Base-by-base conservation (phyloP, 1,140 invertebrate species). In the Drosophila santomea region DNA sequence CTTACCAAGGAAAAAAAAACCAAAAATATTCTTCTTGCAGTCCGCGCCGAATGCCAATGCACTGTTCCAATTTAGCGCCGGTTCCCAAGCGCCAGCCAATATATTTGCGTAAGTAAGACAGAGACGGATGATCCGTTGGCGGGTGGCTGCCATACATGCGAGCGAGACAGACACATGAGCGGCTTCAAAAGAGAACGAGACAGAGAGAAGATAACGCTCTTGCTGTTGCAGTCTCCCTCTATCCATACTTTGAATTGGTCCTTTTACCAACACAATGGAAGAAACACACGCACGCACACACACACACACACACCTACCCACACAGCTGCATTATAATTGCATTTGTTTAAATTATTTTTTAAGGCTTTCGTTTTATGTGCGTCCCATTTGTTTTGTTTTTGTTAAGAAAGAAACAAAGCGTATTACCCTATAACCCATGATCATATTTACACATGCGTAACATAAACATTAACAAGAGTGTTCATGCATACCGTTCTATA, bases 21-120 rank as follows among this genome's bases (percentile, higher is more conserved):
- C 41, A 66, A 67, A 76, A 77, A 88, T 84, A 32, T 88, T 55
- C 39, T 84, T 80, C 38, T 89, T 89, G 48, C 84, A 89, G 84
- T 80, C 84, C 48, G 72, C 80, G 23, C 59, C 82, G 80, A 86
- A 79, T 71, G 55, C 74, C 51, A 68, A 68, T 44, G 68, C 77
- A 66, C 84, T 74, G 74, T 89, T 90, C 63, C 84, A 90, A 89
- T 89, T 89, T 80, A 63, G 76, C 48, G 78, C 78, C 71, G 77
- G 69, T 63, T 62, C 80, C 38, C 44, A 77, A 59, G 80, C 85
- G 64, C 57, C 80, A 47, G 58, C 85, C 50, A 89, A 90, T 78
- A 89, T 89, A 74, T 89, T 89, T 62, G 84, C 84, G 84, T 89
- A 89, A 89, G 84, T 89, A 89, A 56, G 32, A 55, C 48, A 44